A percentile compares a stretch with the other conserved stretches of the same genome.
These are phyloP conservation scores for Cryptotis parvus DNA, from an alignment of 2,113 vertebrate species.

Conservation along the genomic window DNA sequence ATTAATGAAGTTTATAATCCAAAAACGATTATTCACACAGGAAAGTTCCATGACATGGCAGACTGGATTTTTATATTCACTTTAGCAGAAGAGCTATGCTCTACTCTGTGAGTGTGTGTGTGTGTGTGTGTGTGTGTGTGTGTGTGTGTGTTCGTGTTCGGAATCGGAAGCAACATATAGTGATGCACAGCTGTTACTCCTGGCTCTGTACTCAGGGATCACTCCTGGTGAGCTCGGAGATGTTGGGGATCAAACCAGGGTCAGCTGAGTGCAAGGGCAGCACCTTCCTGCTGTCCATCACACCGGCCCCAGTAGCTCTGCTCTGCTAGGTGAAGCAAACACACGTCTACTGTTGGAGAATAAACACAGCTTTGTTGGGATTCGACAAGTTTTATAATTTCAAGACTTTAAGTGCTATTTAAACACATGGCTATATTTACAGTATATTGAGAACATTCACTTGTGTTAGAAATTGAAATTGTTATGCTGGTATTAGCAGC, in stretches of 20 bases:
- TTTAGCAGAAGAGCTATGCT: neutral
- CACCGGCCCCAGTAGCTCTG: neutral
- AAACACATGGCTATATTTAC: no score
- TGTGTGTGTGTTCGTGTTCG: no score
- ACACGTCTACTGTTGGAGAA: neutral
- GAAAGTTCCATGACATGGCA: slow-evolving; percentile 12
- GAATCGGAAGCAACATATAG: no score
- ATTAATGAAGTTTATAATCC: neutral
- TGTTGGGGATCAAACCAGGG: no score
- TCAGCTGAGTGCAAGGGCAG: no score
- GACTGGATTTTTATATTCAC: neutral
- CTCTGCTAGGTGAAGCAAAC: neutral
- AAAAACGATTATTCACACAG: neutral
- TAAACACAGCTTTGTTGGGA: slow-evolving; percentile 15
- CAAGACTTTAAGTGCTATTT: slow-evolving; percentile 10
- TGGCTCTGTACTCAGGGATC: no score
- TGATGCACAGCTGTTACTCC: no score
- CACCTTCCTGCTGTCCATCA: no score
- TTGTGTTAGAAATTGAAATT: neutral
- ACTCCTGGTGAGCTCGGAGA: no score
- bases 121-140: no score
- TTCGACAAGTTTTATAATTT: neutral
- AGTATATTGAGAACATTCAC: neutral
- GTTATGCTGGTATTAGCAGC: neutral
- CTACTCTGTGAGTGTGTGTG: neutral